phyloP scores from a whole-genome alignment of 1,140 invertebrate species.

The Ptiloglossa arizonensis region DNA sequence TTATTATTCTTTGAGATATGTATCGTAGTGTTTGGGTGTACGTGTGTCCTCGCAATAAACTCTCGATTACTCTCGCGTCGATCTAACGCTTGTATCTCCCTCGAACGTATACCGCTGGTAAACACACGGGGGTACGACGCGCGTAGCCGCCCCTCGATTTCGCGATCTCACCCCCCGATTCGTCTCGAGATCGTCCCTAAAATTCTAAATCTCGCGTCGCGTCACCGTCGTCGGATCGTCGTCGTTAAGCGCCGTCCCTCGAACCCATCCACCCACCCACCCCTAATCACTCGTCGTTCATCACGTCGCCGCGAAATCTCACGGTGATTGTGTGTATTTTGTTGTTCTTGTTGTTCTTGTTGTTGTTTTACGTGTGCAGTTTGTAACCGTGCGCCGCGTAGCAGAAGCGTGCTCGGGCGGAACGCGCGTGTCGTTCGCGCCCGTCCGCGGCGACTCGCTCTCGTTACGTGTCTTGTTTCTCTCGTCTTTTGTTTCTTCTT shows the following conservation, averaged over 20 bases:
- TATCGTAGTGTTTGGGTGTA: constrained; percentile 79
- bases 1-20: constrained; percentile 83
- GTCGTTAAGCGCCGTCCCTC: too few species aligned
- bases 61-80: constrained; percentile 26
- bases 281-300: too few species aligned
- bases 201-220: not conserved
- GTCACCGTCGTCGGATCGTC: not conserved
- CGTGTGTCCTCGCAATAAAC: constrained; percentile 48
- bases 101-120: too few species aligned
- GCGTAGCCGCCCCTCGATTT: too few species aligned
- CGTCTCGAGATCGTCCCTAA: too few species aligned
- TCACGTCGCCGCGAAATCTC: too few species aligned
- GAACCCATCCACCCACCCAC: too few species aligned
- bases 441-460: not conserved
- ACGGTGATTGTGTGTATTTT: not conserved
- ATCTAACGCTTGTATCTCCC: not conserved
- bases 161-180: too few species aligned
- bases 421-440: constrained; percentile 4
- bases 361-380: too few species aligned
- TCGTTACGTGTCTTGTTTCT: constrained; percentile 50
- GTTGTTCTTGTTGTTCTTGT: not conserved
- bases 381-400: too few species aligned
- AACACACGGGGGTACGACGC: too few species aligned
- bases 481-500: constrained; percentile 61
- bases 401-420: too few species aligned